Conservation (phyloP, 2,888 invertebrate species). For the Oxycera nigricornis region DNA sequence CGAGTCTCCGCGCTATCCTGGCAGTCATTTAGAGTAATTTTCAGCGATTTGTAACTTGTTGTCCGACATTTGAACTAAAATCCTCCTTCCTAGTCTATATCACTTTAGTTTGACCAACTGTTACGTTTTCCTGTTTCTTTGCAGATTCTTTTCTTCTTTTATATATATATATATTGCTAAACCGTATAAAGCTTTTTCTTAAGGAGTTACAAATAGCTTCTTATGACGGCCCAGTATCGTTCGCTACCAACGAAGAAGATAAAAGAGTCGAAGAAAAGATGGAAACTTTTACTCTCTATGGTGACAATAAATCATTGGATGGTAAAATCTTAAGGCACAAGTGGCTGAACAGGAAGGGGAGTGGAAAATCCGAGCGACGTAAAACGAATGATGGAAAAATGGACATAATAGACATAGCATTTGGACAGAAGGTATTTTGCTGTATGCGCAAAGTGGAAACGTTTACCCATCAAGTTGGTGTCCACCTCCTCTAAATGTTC, state of each 20-base stretch:
- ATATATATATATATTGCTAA: no score
- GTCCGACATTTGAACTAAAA: constrained; percentile 16
- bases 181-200: neutral
- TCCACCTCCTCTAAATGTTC: constrained; percentile 39
- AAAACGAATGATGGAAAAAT: constrained; percentile 38
- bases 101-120: constrained; percentile 3
- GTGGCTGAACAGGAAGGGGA: neutral
- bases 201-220: neutral
- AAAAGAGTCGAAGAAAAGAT: neutral
- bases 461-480: constrained; percentile 45
- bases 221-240: neutral
- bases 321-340: constrained; percentile 3
- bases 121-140: neutral
- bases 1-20: constrained; percentile 42
- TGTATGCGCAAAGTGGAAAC: constrained; percentile 47
- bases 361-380: neutral
- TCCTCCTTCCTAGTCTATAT: constrained; percentile 1
- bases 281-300: constrained; percentile 47
- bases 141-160: neutral
- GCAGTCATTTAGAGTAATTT: constrained; percentile 45
- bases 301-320: constrained; percentile 46
- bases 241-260: neutral
- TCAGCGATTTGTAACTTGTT: constrained; percentile 46
- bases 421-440: constrained; percentile 45
- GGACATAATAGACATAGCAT: constrained; percentile 43